Conservation (phyloP, 1,140 invertebrate genomes). For the Hycleus cichorii region DNA sequence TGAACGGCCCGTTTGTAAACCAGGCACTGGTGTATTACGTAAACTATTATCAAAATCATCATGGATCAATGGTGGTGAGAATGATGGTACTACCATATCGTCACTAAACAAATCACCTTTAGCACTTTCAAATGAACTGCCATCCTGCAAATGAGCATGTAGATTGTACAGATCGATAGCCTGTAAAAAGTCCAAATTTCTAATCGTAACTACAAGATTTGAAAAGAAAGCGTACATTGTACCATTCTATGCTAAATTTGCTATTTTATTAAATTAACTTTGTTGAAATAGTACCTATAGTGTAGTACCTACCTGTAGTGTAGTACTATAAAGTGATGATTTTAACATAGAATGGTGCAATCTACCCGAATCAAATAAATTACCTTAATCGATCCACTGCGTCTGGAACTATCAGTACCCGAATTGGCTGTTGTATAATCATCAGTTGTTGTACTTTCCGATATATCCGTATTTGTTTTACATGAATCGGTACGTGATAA, state of each 20-base stretch:
- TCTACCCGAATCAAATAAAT: not conserved
- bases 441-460: constrained; percentile 77
- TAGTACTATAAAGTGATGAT: too few relatives aligned
- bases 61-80: constrained; percentile 37
- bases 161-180: constrained; percentile 19
- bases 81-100: constrained; percentile 44
- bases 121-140: constrained; percentile 22
- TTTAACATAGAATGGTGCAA: too few relatives aligned
- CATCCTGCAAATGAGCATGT: constrained; percentile 14
- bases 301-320: too few relatives aligned
- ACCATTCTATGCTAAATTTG: too few relatives aligned
- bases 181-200: not conserved
- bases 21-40: constrained; percentile 38
- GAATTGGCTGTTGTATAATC: constrained; percentile 85
- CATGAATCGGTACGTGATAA: constrained; percentile 62
- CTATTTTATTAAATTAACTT: too few relatives aligned
- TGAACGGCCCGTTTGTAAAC: constrained; percentile 37
- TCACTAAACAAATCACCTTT: constrained; percentile 20
- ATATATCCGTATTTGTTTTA: constrained; percentile 67
- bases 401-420: constrained; percentile 49
- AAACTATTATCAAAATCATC: constrained; percentile 32
- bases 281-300: too few relatives aligned
- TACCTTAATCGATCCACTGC: constrained; percentile 41
- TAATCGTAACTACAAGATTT: not conserved
- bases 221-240: too few relatives aligned